Base-by-base conservation (phyloP, 2,888 invertebrate genomes). In the Apamea epomidion region DNA sequence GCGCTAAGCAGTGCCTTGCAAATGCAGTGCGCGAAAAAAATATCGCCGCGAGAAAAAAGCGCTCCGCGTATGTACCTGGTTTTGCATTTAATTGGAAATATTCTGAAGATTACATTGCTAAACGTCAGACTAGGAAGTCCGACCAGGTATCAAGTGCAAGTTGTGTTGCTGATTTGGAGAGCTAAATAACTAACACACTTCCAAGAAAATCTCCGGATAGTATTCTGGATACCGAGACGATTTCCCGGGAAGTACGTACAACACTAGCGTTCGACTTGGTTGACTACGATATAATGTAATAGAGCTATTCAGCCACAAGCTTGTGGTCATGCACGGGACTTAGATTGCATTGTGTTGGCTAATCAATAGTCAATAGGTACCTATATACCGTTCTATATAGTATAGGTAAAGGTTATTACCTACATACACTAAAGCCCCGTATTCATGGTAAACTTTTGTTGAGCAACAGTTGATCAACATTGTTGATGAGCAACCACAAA, bases 181-280 rank as follows among this genome's bases (percentile, higher is more conserved):
- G n/a, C n/a, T 12, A n/a, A 58, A 12, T 12, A n/a, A n/a, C n/a
- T n/a, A 42, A 5, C 42, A 42, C 18, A n/a, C 18, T 69, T 69
- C 6, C 6, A 51, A 51, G 51, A 51, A 51, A 51, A 51, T 7
- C 21, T 32, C 18, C 62, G 32, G 29, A 51, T 25, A 51, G 5
- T 16, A 58, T 42, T 62, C 16, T 16, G 12, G 3, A 65, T 71
- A 16, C 62, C 58, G 54, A 54, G 16, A 48, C 16, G 18, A 42
- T 42, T 37, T 42, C 54, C 60, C 69, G 67, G 4, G 42, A 62
- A 64, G n/a, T 3, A 37, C 1, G 37, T 0, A 68, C 84, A 76
- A 71, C 84, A 76, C 76, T 84, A 85, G 72, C 29, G 16, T 65
- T 76, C 54, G 29, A 32, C 60, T 76, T 74, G 84, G 78, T 84